Evolutionary conservation across 2,888 invertebrate genomes (phyloP).

Genomic region (Junonia oenone): DNA sequence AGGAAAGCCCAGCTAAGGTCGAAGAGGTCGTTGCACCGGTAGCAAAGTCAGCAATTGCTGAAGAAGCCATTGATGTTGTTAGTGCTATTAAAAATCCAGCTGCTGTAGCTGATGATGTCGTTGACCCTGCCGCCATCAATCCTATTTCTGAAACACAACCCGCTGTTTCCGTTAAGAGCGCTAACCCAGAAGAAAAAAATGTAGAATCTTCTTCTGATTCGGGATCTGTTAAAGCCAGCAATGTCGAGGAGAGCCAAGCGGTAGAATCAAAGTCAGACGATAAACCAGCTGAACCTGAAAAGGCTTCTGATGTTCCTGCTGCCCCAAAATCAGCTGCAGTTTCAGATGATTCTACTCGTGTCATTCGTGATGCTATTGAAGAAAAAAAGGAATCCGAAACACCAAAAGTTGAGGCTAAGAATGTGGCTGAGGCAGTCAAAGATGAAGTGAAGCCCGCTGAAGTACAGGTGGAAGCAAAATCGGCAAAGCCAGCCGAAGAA

Average conservation of each 20-base stretch:
- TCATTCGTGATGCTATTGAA: slow-evolving; percentile 60
- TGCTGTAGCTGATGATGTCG: slow-evolving; percentile 56
- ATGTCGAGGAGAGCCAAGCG: slow-evolving; percentile 32
- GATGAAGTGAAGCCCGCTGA: slow-evolving; percentile 29
- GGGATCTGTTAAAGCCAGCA: slow-evolving; percentile 19
- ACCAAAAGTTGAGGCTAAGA: slow-evolving; percentile 32
- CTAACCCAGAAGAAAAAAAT: slow-evolving; percentile 54
- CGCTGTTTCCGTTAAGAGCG: slow-evolving; percentile 49
- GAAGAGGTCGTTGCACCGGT: slow-evolving; percentile 46
- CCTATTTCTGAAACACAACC: slow-evolving; percentile 53
- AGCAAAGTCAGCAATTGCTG: slow-evolving; percentile 45
- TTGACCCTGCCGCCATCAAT: slow-evolving; percentile 47
- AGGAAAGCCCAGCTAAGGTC: slow-evolving; percentile 42
- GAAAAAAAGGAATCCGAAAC: slow-evolving; percentile 41
- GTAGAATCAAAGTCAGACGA: slow-evolving; percentile 34
- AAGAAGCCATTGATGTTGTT: slow-evolving; percentile 51
- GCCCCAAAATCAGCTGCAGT: slow-evolving; percentile 29
- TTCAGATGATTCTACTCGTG: slow-evolving; percentile 48
- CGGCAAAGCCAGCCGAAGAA: slow-evolving; percentile 33
- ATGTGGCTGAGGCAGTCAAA: slow-evolving; percentile 26
- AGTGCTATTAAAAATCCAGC: slow-evolving; percentile 50
- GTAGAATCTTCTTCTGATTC: slow-evolving; percentile 31
- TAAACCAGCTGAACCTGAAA: slow-evolving; percentile 29
- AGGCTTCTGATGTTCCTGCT: slow-evolving; percentile 19
- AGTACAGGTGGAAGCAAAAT: slow-evolving; percentile 29